Evolutionary conservation across 2,797 vertebrate genomes (phyloP).

Genomic region (Huso huso): DNA sequence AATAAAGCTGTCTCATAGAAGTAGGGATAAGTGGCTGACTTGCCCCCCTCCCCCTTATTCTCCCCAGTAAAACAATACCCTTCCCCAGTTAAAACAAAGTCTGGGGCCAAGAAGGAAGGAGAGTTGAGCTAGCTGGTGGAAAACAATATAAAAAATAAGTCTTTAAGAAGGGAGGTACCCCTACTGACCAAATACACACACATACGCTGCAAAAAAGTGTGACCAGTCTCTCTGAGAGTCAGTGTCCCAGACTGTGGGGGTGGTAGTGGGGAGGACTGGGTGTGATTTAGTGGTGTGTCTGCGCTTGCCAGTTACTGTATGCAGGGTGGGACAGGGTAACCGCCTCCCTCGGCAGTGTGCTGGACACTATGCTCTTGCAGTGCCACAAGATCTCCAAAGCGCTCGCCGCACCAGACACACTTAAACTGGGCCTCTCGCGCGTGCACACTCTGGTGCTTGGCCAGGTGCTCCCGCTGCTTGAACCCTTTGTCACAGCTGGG

Average conservation of each 20-base stretch:
- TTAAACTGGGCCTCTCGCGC: conserved; percentile 94
- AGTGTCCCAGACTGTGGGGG: not conserved
- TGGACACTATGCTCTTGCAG: conserved; percentile 94
- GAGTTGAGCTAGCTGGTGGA: no score
- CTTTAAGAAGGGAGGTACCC: no score
- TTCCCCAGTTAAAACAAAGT: no score
- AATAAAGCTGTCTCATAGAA: no score
- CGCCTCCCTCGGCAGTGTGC: conserved; percentile 80
- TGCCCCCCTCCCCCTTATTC: no score
- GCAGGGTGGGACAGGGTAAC: conserved; percentile 80
- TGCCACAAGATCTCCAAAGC: conserved; percentile 85
- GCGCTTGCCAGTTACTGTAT: conserved; percentile 49
- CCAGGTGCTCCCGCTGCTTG: conserved; percentile 93
- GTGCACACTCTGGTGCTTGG: conserved; percentile 90
- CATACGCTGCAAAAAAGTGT: no score
- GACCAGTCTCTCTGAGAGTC: no score
- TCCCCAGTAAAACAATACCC: no score
- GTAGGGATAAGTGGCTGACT: no score
- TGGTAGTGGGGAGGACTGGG: not conserved
- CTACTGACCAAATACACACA: no score
- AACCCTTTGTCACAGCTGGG: conserved; percentile 91
- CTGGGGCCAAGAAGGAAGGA: no score
- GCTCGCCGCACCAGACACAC: conserved; percentile 93
- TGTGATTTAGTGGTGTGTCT: not conserved
- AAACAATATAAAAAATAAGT: no score